Evolutionary conservation across 2,113 vertebrate species (phyloP).

Genomic region (Electrona antarctica): DNA sequence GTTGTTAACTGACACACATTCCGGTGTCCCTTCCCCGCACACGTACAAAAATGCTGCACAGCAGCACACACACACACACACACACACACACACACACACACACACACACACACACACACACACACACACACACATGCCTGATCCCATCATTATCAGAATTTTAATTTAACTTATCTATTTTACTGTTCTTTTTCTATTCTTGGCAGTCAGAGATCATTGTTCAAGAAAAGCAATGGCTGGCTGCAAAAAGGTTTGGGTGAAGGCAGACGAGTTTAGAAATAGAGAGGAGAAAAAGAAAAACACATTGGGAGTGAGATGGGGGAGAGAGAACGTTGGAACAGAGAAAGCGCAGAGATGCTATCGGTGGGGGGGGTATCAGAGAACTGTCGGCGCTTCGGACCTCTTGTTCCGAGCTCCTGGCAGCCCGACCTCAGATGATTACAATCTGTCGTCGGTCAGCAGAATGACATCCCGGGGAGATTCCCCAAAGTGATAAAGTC

Average conservation of each 20-base stretch:
- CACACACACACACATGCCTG: conserved; percentile 11
- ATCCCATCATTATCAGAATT: conserved; percentile 7
- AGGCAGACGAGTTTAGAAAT: conserved; percentile 29
- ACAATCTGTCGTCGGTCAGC: conserved; percentile 52
- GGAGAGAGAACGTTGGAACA: conserved; percentile 54
- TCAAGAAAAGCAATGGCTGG: conserved; percentile 30
- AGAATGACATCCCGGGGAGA: conserved; percentile 54
- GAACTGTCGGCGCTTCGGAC: conserved; percentile 57
- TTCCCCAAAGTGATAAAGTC: conserved; percentile 54
- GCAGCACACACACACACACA: neutral
- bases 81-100: neutral
- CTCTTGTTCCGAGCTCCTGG: conserved; percentile 63
- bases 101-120: no score
- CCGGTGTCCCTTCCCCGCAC: no score
- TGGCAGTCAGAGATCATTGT: conserved; percentile 43
- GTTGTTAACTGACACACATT: no score
- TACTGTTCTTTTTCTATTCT: neutral
- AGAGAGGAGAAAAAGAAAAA: conserved; percentile 35
- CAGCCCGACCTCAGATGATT: conserved; percentile 66
- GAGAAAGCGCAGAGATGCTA: conserved; percentile 64
- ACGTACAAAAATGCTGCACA: no score
- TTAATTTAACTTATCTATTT: conserved; percentile 11
- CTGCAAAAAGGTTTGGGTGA: conserved; percentile 39
- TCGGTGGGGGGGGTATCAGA: conserved; percentile 59
- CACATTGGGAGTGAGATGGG: conserved; percentile 13